phyloP scores from a whole-genome alignment of 2,888 invertebrate genomes.

The Philaethria dido region DNA sequence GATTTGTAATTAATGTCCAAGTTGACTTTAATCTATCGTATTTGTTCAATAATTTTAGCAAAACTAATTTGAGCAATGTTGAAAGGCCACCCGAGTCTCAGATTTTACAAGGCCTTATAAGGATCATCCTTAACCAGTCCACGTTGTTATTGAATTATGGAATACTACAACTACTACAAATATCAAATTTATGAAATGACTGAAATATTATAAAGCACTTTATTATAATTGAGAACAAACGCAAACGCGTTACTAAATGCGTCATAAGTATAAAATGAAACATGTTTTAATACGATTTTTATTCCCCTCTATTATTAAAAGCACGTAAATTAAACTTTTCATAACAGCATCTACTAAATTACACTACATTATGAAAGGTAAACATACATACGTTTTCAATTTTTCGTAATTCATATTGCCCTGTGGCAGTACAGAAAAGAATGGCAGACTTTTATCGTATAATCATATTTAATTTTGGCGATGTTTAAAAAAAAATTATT shows the following conservation, averaged over 20 bases:
- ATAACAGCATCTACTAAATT: slow-evolving; percentile 16
- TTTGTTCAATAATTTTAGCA: neutral
- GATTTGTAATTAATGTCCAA: too few relatives aligned
- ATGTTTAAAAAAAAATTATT: neutral
- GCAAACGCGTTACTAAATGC: too few relatives aligned
- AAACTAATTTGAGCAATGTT: neutral
- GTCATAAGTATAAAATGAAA: neutral
- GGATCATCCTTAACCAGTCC: too few relatives aligned
- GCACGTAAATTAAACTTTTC: slow-evolving; percentile 13
- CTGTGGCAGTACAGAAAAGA: neutral
- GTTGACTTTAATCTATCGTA: neutral
- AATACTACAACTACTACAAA: too few relatives aligned
- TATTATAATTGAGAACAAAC: neutral
- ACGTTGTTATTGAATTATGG: too few relatives aligned
- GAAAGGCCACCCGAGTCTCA: neutral
- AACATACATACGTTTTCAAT: slow-evolving; percentile 1
- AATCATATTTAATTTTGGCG: neutral
- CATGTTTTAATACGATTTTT: neutral
- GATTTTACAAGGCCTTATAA: too few relatives aligned
- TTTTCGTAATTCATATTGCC: neutral
- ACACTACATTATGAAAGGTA: slow-evolving; percentile 16
- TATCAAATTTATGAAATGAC: too few relatives aligned
- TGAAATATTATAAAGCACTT: too few relatives aligned
- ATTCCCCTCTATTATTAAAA: slow-evolving; percentile 1
- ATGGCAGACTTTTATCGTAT: neutral